Evolutionary conservation across 2,888 invertebrate genomes (phyloP).

Genomic region (Spilarctia lutea): DNA sequence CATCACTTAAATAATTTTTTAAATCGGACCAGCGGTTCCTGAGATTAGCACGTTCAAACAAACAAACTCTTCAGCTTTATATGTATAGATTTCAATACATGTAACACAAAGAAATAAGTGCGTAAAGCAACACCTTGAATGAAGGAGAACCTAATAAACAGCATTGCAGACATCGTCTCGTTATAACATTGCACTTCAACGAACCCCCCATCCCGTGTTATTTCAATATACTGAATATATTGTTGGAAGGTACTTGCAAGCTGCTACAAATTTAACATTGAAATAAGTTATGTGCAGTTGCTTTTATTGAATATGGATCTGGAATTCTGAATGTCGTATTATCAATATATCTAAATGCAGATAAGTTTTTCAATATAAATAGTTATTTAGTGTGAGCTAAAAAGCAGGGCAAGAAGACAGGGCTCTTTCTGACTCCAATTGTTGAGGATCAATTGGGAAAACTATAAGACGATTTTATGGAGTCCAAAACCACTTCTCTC

Average conservation of each 20-base stretch:
- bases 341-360: not conserved
- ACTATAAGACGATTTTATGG: too few relatives aligned
- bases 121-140: constrained; percentile 15
- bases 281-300: not conserved
- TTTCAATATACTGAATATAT: not conserved
- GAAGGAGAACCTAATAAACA: constrained; percentile 21
- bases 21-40: too few relatives aligned
- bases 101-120: constrained; percentile 5
- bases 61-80: too few relatives aligned
- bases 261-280: not conserved
- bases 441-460: too few relatives aligned
- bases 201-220: not conserved
- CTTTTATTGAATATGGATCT: not conserved
- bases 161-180: constrained; percentile 28
- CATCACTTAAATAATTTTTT: too few relatives aligned
- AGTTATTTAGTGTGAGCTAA: too few relatives aligned
- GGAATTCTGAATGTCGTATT: not conserved
- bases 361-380: not conserved
- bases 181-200: constrained; percentile 43
- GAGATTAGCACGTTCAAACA: too few relatives aligned
- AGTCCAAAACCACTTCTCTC: too few relatives aligned
- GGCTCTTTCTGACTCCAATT: not conserved
- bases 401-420: too few relatives aligned
- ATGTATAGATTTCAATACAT: not conserved
- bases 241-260: not conserved